phyloP scores from a whole-genome alignment of 2,797 vertebrate genomes.

The Telmatherina bonti region DNA sequence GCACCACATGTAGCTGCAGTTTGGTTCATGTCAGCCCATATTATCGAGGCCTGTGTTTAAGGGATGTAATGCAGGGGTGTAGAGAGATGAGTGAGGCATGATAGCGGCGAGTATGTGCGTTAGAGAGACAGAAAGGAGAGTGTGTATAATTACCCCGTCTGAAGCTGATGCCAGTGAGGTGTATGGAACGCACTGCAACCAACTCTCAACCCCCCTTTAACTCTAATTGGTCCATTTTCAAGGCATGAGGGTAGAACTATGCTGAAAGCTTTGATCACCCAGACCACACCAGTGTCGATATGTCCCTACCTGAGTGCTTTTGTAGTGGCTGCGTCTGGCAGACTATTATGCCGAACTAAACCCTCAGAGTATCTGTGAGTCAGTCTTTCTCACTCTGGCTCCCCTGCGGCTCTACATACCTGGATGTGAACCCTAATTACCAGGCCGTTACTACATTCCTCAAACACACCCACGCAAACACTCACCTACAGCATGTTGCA shows the following conservation, averaged over 20 bases:
- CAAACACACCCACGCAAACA: conserved; percentile 58
- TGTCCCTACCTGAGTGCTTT: conserved; percentile 76
- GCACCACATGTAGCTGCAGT: conserved; percentile 63
- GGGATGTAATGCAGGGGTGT: conserved; percentile 71
- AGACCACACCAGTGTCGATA: conserved; percentile 73
- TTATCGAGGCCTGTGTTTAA: conserved; percentile 66
- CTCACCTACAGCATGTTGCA: conserved; percentile 16
- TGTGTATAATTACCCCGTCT: conserved; percentile 80
- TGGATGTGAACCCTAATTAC: conserved; percentile 75
- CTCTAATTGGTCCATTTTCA: conserved; percentile 79
- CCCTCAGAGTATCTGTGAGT: conserved; percentile 62
- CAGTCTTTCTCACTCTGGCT: conserved; percentile 50
- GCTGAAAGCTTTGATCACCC: conserved; percentile 78
- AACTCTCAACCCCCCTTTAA: conserved; percentile 48
- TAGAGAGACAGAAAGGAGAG: conserved; percentile 68
- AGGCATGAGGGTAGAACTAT: conserved; percentile 71
- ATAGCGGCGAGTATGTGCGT: conserved; percentile 61
- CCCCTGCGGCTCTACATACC: conserved; percentile 76
- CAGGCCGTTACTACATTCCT: conserved; percentile 73
- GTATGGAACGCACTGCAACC: conserved; percentile 56
- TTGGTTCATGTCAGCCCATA: conserved; percentile 59
- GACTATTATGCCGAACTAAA: conserved; percentile 66
- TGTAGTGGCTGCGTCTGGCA: conserved; percentile 71
- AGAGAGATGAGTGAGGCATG: conserved; percentile 73
- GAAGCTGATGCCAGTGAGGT: conserved; percentile 70